Base-by-base conservation (phyloP, 2,888 invertebrate species). In the Chrysina gloriosa region DNA sequence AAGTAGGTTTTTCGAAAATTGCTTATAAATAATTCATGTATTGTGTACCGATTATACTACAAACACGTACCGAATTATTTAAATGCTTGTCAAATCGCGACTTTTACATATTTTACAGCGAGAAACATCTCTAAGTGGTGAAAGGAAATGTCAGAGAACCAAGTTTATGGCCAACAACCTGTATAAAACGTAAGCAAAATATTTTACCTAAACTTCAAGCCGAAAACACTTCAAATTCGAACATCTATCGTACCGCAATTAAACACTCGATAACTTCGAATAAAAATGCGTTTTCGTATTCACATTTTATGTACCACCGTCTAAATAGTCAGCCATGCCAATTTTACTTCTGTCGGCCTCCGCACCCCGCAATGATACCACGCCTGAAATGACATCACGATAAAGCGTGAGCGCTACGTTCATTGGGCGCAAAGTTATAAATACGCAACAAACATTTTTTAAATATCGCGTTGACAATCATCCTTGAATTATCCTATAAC, bases 161-260 rank as follows among this genome's bases (percentile, higher is more conserved):
- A 79, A 80, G 78, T 81, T 80, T 80, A 79, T 76, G 77, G 78
- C 77, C 77, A 79, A 79, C 79, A 78, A 79, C 79, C 80, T 80
- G 79, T 52, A 61, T 50, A 34, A 50, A 61, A 48, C 48, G 52
- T 58, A 66, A 48, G 50, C 58, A 65, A 56, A 47, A 64, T 56
- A 23, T 52, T 47, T 54, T 52, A 64, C 47, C 54, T 63, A 68
- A 31, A 65, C 36, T 42, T 50, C 39, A 65, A 25, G 42, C 39
- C 39, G 39, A 36, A 39, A 58, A 23, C 39, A 58, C 58, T 58
- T 11, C 25, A 39, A 39, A 36, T 25, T 25, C 16, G 23, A 58
- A 58, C 58, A 27, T 31, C 23, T 34, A 48, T 31, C n/a, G 48
- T n/a, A 11, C 16, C 29, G 47, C 29, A 63, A 45, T 63, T 63